Percentiles rank a stretch among this genome's conserved stretches.
These are phyloP conservation scores for Otolemur crassicaudatus DNA, from an alignment of 2,797 vertebrate species.

Conservation along the genomic window DNA sequence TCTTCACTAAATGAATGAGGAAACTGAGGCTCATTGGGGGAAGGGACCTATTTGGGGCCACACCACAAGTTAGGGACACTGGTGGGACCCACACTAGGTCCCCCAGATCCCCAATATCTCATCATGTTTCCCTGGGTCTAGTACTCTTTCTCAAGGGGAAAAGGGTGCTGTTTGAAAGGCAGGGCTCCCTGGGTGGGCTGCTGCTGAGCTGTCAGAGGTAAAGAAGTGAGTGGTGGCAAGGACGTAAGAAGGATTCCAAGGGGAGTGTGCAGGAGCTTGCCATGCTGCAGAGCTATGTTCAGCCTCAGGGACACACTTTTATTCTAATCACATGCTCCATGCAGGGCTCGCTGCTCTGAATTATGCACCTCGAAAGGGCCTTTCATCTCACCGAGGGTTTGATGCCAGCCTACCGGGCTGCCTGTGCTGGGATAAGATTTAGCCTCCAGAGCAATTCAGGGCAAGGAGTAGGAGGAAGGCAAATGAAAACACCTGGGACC, in stretches of 20 bases:
- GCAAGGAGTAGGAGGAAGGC: neutral
- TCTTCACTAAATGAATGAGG: neutral
- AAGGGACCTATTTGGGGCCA: neutral
- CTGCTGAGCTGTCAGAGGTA: neutral
- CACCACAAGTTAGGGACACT: neutral
- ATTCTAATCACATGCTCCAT: conserved; percentile 67
- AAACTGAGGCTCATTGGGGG: neutral
- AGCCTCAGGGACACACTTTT: conserved; percentile 57
- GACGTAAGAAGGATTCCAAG: neutral
- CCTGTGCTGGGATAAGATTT: conserved; percentile 26
- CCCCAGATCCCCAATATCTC: neutral
- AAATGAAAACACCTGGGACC: neutral
- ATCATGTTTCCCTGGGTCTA: neutral
- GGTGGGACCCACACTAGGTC: neutral
- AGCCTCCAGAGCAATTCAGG: conserved; percentile 9
- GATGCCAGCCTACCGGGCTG: neutral
- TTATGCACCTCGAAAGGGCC: conserved; percentile 61
- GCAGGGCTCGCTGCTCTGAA: conserved; percentile 60
- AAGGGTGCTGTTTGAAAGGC: neutral
- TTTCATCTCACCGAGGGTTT: conserved; percentile 70
- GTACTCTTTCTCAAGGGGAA: neutral
- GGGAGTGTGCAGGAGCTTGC: accelerated
- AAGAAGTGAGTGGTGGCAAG: neutral
- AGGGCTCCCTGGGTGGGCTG: neutral
- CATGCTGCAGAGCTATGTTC: neutral